A percentile compares a stretch with the other conserved stretches of the same genome.
phyloP scores from a whole-genome alignment of 2,113 vertebrate species.

The Sapayoa aenigma region DNA sequence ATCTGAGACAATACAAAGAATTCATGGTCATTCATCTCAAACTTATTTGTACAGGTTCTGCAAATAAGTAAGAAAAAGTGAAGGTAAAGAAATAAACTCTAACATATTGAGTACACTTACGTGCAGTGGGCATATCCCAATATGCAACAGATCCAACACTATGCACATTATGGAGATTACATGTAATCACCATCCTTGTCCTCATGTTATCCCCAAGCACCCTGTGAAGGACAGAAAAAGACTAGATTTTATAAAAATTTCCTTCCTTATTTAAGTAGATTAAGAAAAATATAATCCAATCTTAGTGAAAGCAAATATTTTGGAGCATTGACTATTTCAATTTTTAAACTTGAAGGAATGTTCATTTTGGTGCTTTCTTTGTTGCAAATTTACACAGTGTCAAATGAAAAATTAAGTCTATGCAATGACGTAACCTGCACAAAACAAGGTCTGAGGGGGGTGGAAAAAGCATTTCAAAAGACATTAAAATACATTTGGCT shows the following conservation, averaged over 20 bases:
- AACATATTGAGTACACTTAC: neutral
- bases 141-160: neutral
- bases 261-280: neutral
- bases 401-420: neutral
- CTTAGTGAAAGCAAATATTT: neutral
- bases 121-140: neutral
- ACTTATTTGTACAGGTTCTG: neutral
- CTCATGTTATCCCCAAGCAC: neutral
- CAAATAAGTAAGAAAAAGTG: neutral
- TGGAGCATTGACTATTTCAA: neutral
- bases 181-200: neutral
- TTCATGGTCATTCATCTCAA: neutral
- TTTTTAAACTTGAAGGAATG: neutral
- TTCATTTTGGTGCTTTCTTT: neutral
- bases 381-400: neutral
- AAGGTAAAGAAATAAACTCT: neutral
- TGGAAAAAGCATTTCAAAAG: neutral
- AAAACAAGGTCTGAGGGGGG: neutral
- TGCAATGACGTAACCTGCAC: neutral
- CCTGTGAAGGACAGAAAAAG: neutral
- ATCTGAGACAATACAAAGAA: neutral
- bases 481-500: neutral
- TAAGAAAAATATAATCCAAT: neutral
- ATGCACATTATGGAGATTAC: neutral
- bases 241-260: neutral